These are phyloP conservation scores for Xenops minutus DNA, from an alignment of 2,797 vertebrate genomes.

Conservation along the genomic window DNA sequence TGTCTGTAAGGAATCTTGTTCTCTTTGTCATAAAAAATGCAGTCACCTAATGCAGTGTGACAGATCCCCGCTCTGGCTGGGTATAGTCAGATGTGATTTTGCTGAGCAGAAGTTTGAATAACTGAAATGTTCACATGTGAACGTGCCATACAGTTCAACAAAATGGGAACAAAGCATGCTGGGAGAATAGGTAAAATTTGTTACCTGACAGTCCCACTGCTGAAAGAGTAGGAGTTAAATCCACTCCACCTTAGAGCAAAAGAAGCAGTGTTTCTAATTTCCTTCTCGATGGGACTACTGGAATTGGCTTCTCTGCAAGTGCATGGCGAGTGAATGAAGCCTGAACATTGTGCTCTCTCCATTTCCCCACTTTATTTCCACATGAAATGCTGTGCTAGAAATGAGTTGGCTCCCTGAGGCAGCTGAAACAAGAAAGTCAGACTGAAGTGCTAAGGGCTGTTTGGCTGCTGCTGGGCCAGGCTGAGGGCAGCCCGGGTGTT, in stretches of 20 bases:
- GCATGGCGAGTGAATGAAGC: not conserved
- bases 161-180: not conserved
- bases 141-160: not conserved
- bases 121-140: not conserved
- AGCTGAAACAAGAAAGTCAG: not conserved
- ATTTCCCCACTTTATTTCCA: not conserved
- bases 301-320: not conserved
- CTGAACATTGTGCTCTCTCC: not conserved
- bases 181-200: not conserved
- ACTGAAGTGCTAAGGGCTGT: not conserved
- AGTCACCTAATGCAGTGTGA: not conserved
- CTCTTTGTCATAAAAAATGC: constrained; percentile 23
- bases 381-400: not conserved
- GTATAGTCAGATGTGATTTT: not conserved
- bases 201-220: not conserved
- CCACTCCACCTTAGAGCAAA: not conserved
- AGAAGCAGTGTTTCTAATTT: not conserved
- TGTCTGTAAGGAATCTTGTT: constrained; percentile 27
- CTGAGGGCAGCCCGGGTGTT: not conserved
- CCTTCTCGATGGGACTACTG: not conserved
- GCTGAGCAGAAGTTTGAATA: not conserved
- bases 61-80: not conserved
- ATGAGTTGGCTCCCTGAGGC: not conserved
- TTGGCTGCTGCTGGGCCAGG: not conserved
- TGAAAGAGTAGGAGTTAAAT: not conserved